Base-by-base conservation (phyloP, 1,140 invertebrate species). In the Pogonognathellus flavescens region DNA sequence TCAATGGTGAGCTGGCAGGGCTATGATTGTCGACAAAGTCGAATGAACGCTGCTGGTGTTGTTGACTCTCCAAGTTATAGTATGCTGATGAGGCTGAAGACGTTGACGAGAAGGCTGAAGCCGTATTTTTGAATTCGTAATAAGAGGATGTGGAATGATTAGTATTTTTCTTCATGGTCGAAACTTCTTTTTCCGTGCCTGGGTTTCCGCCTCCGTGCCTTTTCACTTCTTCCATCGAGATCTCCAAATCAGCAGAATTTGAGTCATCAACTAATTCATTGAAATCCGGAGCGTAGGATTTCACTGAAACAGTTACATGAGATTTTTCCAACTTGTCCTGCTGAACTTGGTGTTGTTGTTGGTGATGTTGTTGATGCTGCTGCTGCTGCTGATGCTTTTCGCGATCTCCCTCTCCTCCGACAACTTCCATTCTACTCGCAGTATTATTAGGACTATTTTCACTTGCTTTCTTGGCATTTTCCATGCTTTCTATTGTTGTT, bases 191-290 rank as follows among this genome's bases (percentile, higher is more conserved):
- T 50, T 60, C 20, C 0, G 70, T 10, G 62, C 7, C 22, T 60
- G 25, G 7, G 18, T 22, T 22, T 8, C 20, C 18, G 20, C 10
- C 55, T 18, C 31, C 53, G 20, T 49, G 49, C 49, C 84, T 72
- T 49, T 88, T 80, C 22, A 81, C 84, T 9, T 95, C 94, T 18
- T 94, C 94, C 93, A 95, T 95, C 89, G 95, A 94, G 85, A 95
- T 95, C 90, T 95, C 94, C 13, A 95, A 89, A 89, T 95, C 95
- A 87, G 94, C 95, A 14, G 94, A 95, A 1, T 94, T 95, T 82
- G 95, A 94, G 90, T 95, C 86, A 76, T 88, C 94, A 0, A 94
- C 94, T 16, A 95, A 91, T 88, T 95, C 95, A 89, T 95, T 94
- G 89, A 95, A 95, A 89, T 95, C 94, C 9, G 93, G 93, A 22